Percentiles rank a stretch among this genome's conserved stretches.
Conservation (phyloP, 2,113 vertebrate species). For the Gnathonemus longibarbis region DNA sequence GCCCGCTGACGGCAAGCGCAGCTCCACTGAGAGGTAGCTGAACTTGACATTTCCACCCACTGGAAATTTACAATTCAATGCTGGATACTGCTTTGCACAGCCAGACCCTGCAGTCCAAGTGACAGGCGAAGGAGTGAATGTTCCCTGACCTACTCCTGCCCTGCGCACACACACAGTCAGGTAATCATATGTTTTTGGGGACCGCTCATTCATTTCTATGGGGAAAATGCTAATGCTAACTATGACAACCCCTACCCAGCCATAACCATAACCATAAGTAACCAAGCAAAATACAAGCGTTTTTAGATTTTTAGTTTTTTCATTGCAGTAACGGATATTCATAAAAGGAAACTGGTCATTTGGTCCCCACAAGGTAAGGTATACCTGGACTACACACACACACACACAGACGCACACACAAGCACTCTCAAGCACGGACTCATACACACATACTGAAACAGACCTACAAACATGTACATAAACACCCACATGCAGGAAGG, state of each 20-base stretch:
- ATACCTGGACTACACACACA: too few species aligned
- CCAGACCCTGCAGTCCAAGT: not conserved
- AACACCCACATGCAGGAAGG: not conserved
- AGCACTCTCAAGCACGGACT: not conserved
- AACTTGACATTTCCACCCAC: conserved; percentile 11
- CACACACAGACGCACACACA: not conserved
- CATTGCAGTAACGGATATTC: too few species aligned
- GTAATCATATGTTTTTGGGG: too few species aligned
- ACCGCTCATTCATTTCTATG: too few species aligned
- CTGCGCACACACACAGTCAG: not conserved
- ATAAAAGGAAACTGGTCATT: too few species aligned
- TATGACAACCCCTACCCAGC: too few species aligned
- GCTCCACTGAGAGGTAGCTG: not conserved
- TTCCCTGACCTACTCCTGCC: not conserved
- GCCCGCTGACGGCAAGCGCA: not conserved
- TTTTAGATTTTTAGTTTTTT: too few species aligned
- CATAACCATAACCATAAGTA: too few species aligned
- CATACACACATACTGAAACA: too few species aligned
- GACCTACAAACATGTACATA: not conserved
- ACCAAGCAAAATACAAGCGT: too few species aligned
- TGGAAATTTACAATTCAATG: not conserved
- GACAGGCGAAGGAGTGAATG: not conserved
- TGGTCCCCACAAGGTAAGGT: too few species aligned
- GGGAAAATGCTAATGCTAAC: too few species aligned
- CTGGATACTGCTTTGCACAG: not conserved